Evolutionary conservation across 2,797 vertebrate species (phyloP), one percentile per base, ranked within the genome.

Genomic region (Acipenser oxyrinchus): DNA sequence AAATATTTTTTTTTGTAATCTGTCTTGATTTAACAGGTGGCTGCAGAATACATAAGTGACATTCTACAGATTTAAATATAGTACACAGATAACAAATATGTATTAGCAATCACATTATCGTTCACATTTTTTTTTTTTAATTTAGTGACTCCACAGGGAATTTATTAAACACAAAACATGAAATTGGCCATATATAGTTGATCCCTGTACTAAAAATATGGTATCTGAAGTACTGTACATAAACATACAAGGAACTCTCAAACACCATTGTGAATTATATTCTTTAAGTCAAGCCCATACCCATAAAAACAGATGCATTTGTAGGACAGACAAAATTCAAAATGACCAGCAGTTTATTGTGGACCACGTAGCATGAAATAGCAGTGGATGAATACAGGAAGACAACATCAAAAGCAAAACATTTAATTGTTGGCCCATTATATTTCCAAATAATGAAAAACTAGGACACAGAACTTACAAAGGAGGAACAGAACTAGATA

Each of bases 351-450:
- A 15, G 15, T 66, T 10, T 81, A 81, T 76, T 82, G 61, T 64
- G 70, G 1, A 80, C 62, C 66, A 71, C 66, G 68, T 74, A 69
- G 62, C 63, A 73, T 73, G 62, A 62, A 73, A 77, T 72, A 76
- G 63, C 55, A 7, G 55, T 69, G 68, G 37, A 37, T 37, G 37
- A 5, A 37, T 37, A 76, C 71, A 71, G 66, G 66, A 75, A 72
- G 74, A 69, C 73, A 49, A 67, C 60, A 52, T 15, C 66, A 63
- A 72, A 58, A 67, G 61, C 69, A 71, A 73, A 71, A 71, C 55
- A 48, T 63, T 60, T 64, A 66, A 64, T 18, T 48, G 50, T 62
- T 12, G 15, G 51, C 53, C 48, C 59, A 18, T 53, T 9, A 64
- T 15, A 66, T 51, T 55, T 60, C 12, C 58, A 52, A 74, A 50